Evolutionary conservation across 2,113 vertebrate species (phyloP).

Genomic region (Calypte anna): DNA sequence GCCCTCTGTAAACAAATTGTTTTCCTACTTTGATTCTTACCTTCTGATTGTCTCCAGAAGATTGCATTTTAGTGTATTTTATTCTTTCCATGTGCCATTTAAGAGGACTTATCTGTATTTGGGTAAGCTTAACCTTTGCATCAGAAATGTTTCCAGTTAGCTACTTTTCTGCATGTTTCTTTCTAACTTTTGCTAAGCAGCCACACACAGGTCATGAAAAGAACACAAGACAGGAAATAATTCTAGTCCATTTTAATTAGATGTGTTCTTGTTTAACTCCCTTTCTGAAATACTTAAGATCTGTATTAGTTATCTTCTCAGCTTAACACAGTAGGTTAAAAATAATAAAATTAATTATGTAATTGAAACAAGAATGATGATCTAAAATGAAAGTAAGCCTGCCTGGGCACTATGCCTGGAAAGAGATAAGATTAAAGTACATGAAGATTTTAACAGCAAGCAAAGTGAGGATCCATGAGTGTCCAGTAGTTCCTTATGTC

Average conservation of each 20-base stretch:
- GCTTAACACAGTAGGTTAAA: conserved; percentile 47
- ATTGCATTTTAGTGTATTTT: background rate
- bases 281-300: conserved; percentile 48
- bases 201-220: conserved; percentile 29
- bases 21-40: conserved; percentile 13
- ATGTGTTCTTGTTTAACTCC: conserved; percentile 6
- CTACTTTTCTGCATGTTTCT: conserved; percentile 10
- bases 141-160: conserved; percentile 12
- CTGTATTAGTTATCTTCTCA: conserved; percentile 58
- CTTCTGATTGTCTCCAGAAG: background rate
- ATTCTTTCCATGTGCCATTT: background rate
- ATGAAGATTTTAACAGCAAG: conserved; percentile 13
- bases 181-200: conserved; percentile 44
- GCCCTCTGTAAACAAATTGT: background rate
- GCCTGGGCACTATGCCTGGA: background rate
- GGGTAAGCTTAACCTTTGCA: background rate
- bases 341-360: conserved; percentile 28
- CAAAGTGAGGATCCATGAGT: background rate
- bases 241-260: conserved; percentile 44
- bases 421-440: conserved; percentile 53
- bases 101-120: background rate
- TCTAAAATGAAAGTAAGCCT: conserved; percentile 25
- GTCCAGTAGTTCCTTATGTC: conserved; percentile 13
- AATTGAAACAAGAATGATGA: conserved; percentile 20
- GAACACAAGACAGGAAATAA: conserved; percentile 29